Percentiles rank a stretch among this genome's conserved stretches.
phyloP scores from a whole-genome alignment of 2,113 vertebrate genomes.

The Xiphophorus maculatus region DNA sequence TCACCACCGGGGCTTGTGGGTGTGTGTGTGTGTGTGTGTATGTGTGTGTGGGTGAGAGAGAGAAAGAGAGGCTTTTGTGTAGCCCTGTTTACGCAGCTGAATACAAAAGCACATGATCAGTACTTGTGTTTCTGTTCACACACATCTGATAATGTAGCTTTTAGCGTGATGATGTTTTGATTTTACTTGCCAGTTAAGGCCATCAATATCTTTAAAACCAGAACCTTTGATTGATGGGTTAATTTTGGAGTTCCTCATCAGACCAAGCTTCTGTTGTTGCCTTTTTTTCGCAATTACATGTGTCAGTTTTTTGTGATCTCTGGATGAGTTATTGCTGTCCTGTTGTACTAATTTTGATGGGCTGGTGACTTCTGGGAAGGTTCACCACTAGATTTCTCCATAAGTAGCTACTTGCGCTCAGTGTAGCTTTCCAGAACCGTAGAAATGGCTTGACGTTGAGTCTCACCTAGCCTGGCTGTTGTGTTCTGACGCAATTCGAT shows the following conservation, averaged over 20 bases:
- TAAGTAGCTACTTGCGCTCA: neutral
- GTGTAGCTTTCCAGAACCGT: neutral
- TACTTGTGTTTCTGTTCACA: constrained; percentile 14
- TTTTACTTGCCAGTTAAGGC: constrained; percentile 42
- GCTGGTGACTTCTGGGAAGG: neutral
- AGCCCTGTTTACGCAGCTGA: constrained; percentile 55
- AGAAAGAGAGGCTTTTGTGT: constrained; percentile 13
- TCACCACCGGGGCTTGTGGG: constrained; percentile 21
- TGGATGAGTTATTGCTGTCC: neutral
- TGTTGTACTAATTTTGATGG: no score
- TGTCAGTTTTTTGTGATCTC: neutral
- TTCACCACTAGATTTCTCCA: neutral
- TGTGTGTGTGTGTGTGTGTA: constrained; percentile 1
- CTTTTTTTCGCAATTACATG: neutral
- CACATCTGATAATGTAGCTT: constrained; percentile 1
- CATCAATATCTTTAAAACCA: constrained; percentile 37
- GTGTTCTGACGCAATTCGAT: no score
- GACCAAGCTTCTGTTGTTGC: neutral
- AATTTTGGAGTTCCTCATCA: constrained; percentile 15
- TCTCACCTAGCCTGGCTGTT: no score
- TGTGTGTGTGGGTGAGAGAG: constrained; percentile 1
- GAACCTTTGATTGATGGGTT: constrained; percentile 46
- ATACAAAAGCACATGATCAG: constrained; percentile 15
- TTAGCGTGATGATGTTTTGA: constrained; percentile 19
- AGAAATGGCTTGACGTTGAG: neutral